phyloP scores from a whole-genome alignment of 2,797 vertebrate species.

The Crenuchus spilurus region DNA sequence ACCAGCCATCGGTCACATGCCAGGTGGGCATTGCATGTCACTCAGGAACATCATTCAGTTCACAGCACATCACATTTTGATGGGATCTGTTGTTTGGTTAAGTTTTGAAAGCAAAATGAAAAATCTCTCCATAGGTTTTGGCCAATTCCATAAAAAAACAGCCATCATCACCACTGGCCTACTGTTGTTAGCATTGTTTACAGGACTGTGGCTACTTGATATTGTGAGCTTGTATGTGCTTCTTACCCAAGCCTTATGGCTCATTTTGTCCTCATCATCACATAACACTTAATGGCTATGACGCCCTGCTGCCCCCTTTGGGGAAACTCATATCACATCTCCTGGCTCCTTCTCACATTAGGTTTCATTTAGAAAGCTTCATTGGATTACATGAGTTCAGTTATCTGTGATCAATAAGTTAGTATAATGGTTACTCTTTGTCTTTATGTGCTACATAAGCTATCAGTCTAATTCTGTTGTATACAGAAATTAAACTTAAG shows the following conservation, averaged over 20 bases:
- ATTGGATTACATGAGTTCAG: background rate
- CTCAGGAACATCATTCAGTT: background rate
- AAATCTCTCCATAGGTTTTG: background rate
- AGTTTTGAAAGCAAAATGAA: background rate
- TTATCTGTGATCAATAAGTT: background rate
- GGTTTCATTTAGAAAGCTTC: background rate
- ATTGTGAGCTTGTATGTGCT: background rate
- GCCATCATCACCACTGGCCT: background rate
- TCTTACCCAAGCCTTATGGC: constrained; percentile 15
- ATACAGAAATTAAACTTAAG: background rate
- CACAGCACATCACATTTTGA: background rate
- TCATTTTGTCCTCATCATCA: constrained; percentile 17
- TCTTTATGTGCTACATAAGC: background rate
- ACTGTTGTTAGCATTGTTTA: background rate
- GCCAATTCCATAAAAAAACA: background rate
- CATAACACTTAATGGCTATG: background rate
- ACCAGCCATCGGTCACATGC: background rate
- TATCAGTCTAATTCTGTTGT: background rate
- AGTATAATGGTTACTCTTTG: background rate
- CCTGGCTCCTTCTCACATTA: constrained; percentile 18
- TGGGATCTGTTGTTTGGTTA: background rate
- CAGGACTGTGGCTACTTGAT: background rate
- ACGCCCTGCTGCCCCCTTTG: background rate
- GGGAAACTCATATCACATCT: background rate
- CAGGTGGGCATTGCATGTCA: background rate